Percentiles rank a stretch among this genome's conserved stretches.
phyloP scores from a whole-genome alignment of 2,797 vertebrate genomes.

The Dipus sagitta region DNA sequence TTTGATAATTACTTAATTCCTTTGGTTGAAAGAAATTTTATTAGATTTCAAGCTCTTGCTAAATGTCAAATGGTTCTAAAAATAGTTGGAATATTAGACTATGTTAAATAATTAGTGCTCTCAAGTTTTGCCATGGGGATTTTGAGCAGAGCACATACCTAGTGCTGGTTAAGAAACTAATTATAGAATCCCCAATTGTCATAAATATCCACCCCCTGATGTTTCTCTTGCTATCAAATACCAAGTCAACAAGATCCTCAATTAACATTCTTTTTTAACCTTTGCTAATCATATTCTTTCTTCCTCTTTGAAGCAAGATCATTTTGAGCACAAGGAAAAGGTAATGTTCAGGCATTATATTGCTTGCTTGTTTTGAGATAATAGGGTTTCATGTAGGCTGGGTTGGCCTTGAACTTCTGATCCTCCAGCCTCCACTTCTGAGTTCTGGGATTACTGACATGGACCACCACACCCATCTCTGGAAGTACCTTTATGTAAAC shows the following conservation, averaged over 20 bases:
- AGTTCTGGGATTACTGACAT: neutral
- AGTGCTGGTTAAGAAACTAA: constrained; percentile 46
- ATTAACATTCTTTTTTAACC: constrained; percentile 19
- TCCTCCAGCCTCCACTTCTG: neutral
- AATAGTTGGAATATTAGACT: constrained; percentile 73
- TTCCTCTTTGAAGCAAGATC: neutral
- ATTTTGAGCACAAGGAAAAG: constrained; percentile 35
- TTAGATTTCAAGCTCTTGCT: constrained; percentile 72
- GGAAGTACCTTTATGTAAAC: neutral
- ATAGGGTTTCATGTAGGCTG: neutral
- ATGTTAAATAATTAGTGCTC: constrained; percentile 70
- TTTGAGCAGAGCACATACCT: constrained; percentile 29
- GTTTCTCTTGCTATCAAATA: constrained; percentile 43
- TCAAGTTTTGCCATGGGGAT: constrained; percentile 56
- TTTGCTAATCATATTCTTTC: neutral
- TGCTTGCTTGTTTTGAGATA: neutral
- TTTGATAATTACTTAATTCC: constrained; percentile 74
- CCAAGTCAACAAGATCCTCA: constrained; percentile 21
- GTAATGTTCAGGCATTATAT: neutral
- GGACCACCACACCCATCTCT: neutral
- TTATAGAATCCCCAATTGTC: constrained; percentile 50
- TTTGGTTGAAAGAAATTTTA: constrained; percentile 71
- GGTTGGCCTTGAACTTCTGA: neutral
- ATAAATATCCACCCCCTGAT: constrained; percentile 39
- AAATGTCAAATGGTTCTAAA: constrained; percentile 77